Percentiles rank a stretch among this genome's conserved stretches.
Conservation (phyloP, 1,140 invertebrate genomes). For the Neuroterus valhalla region DNA sequence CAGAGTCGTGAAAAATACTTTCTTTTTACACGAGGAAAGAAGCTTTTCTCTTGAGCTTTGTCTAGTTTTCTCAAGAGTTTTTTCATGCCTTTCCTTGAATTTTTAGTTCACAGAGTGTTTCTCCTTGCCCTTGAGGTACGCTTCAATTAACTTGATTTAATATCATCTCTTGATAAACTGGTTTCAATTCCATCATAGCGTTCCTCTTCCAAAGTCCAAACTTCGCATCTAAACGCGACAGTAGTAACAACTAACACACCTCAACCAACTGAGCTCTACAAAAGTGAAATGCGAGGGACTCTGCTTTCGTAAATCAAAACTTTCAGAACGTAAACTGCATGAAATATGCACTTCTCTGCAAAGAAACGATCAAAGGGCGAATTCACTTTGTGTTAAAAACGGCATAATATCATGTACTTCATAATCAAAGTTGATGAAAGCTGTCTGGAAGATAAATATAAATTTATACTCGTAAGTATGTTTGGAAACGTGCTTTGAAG, state of each 20-base stretch:
- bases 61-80: slow-evolving; percentile 3
- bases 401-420: not conserved
- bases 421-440: not conserved
- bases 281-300: slow-evolving; percentile 19
- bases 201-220: not conserved
- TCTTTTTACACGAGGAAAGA: not conserved
- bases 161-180: slow-evolving; percentile 13
- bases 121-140: slow-evolving; percentile 14
- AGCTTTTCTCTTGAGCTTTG: not conserved
- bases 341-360: not conserved
- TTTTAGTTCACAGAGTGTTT: not conserved
- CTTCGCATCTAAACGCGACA: slow-evolving; percentile 8
- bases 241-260: not conserved
- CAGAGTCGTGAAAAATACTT: slow-evolving; percentile 2
- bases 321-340: slow-evolving; percentile 3
- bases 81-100: not conserved
- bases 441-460: not conserved
- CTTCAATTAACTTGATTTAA: slow-evolving; percentile 24
- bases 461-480: too few relatives aligned
- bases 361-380: slow-evolving; percentile 7
- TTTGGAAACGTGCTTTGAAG: too few relatives aligned
- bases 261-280: not conserved
- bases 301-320: slow-evolving; percentile 21
- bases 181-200: not conserved
- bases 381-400: not conserved